Evolutionary conservation across 2,113 vertebrate species (phyloP).

Genomic region (Thunnus maccoyii): DNA sequence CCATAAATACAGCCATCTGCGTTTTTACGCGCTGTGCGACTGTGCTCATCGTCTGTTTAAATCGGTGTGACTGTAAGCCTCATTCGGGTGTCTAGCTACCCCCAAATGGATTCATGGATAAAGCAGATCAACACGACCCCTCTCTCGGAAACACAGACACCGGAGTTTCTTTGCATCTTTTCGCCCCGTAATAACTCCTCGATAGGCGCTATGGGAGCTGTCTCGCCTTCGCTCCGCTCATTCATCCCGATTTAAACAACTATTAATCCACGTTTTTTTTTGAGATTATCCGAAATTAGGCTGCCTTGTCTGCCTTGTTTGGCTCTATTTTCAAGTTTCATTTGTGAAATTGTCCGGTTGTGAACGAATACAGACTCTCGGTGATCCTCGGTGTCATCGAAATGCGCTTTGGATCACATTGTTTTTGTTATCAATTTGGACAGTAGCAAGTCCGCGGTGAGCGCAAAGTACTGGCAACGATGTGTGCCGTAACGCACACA

Average conservation of each 20-base stretch:
- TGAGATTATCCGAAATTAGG: conserved; percentile 16
- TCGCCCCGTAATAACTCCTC: conserved; percentile 24
- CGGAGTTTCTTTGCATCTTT: conserved; percentile 24
- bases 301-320: conserved; percentile 12
- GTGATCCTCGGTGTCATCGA: background rate
- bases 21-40: conserved; percentile 56
- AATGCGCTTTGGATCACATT: conserved; percentile 13
- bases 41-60: conserved; percentile 43
- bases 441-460: conserved; percentile 27
- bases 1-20: conserved; percentile 11
- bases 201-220: conserved; percentile 18
- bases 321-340: conserved; percentile 46
- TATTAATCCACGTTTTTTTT: conserved; percentile 24
- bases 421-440: conserved; percentile 41
- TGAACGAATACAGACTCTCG: background rate
- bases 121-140: conserved; percentile 17
- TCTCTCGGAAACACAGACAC: conserved; percentile 7
- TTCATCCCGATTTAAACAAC: conserved; percentile 45
- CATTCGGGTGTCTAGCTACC: conserved; percentile 46
- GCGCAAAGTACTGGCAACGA: conserved; percentile 25
- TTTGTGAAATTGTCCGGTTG: background rate
- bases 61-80: background rate
- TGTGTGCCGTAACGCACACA: conserved; percentile 37
- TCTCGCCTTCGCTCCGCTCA: conserved; percentile 17
- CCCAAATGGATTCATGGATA: conserved; percentile 29